phyloP scores from a whole-genome alignment of 2,797 vertebrate genomes.

The Danio tinwini region DNA sequence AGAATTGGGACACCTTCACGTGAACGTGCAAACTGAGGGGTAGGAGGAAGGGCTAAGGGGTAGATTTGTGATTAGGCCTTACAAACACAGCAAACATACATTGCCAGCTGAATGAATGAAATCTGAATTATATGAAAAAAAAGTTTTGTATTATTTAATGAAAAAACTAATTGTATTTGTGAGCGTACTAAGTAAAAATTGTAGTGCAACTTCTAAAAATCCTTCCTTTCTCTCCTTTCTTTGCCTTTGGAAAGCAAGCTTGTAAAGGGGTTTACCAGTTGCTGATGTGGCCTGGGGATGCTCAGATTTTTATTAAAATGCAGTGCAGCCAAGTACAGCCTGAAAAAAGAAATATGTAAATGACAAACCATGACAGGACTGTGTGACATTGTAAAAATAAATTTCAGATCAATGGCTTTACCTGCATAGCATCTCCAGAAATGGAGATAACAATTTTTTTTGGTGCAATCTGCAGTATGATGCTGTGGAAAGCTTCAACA shows the following conservation, averaged over 20 bases:
- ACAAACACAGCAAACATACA: too few relatives aligned
- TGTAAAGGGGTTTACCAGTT: background rate
- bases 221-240: background rate
- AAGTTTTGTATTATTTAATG: too few relatives aligned
- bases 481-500: background rate
- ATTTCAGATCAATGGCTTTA: background rate
- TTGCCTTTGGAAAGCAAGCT: background rate
- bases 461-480: background rate
- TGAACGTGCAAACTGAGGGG: too few relatives aligned
- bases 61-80: too few relatives aligned
- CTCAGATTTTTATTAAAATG: background rate
- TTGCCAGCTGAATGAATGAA: too few relatives aligned
- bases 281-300: background rate
- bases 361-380: background rate
- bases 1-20: too few relatives aligned
- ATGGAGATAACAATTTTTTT: background rate
- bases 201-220: too few relatives aligned
- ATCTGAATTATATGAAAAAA: too few relatives aligned
- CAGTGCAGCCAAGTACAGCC: slow-evolving; percentile 1
- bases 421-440: slow-evolving; percentile 5
- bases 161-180: too few relatives aligned
- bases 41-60: too few relatives aligned
- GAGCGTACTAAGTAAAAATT: too few relatives aligned
- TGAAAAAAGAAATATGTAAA: background rate
- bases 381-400: background rate